phyloP scores from a whole-genome alignment of 2,797 vertebrate species.

The Pogoniulus pusillus region DNA sequence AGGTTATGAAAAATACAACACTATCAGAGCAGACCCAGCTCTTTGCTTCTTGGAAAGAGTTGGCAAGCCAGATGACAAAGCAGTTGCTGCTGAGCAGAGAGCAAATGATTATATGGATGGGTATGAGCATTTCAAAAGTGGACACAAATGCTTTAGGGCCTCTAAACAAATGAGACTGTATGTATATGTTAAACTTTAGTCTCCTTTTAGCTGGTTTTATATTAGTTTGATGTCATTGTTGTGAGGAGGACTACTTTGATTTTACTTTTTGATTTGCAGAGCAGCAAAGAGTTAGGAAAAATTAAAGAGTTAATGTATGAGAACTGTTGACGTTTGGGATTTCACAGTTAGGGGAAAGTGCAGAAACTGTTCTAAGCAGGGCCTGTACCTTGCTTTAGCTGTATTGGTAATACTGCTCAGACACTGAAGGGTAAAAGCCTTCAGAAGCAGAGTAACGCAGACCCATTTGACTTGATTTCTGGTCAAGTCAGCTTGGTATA shows the following conservation, averaged over 20 bases:
- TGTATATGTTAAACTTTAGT: not conserved
- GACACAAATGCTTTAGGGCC: not conserved
- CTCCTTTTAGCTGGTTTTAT: not conserved
- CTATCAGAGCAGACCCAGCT: slow-evolving; percentile 91
- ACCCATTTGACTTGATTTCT: not conserved
- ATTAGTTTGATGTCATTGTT: not conserved
- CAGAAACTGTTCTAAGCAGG: not conserved
- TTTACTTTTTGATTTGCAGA: not conserved
- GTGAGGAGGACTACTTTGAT: not conserved
- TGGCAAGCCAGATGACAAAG: slow-evolving; percentile 96
- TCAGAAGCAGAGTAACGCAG: not conserved
- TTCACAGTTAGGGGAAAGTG: not conserved
- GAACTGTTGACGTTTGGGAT: not conserved
- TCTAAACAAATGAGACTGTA: not conserved
- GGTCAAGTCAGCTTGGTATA: not conserved
- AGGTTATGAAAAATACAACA: slow-evolving; percentile 99
- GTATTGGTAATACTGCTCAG: not conserved
- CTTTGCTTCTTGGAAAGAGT: slow-evolving; percentile 95
- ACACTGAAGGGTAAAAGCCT: not conserved
- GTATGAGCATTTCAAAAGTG: slow-evolving; percentile 72
- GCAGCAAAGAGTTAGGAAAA: not conserved
- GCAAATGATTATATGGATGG: slow-evolving; percentile 97
- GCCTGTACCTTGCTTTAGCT: not conserved
- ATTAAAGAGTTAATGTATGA: not conserved
- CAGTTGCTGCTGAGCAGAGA: slow-evolving; percentile 97